Percentiles rank a stretch among this genome's conserved stretches.
Evolutionary conservation across 2,113 vertebrate species (phyloP).

Genomic region (Alosa alosa): DNA sequence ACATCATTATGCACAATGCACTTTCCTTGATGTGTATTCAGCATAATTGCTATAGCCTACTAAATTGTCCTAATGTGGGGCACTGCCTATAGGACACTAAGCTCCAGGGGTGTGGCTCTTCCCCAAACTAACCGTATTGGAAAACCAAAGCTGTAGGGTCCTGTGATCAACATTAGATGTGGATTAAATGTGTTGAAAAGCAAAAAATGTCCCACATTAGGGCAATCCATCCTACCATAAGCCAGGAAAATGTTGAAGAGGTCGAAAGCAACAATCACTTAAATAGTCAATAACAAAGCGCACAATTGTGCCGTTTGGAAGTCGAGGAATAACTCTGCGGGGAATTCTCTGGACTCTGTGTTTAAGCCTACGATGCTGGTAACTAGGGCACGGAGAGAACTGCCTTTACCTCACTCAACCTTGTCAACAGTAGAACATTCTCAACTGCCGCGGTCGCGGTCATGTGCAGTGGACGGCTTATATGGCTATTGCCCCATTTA

Average conservation of each 20-base stretch:
- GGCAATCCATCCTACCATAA: not conserved
- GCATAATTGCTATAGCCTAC: no score
- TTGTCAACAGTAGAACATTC: slow-evolving; percentile 29
- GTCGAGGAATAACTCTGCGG: not conserved
- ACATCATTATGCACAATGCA: not conserved
- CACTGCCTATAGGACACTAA: no score
- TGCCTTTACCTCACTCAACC: slow-evolving; percentile 35
- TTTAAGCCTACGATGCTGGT: not conserved
- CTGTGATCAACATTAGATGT: no score
- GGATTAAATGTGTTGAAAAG: no score
- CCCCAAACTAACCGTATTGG: no score
- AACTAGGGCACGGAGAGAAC: slow-evolving; percentile 25
- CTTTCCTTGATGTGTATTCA: no score
- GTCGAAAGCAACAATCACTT: not conserved
- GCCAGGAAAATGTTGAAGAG: not conserved
- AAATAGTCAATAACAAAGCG: not conserved
- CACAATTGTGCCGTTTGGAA: not conserved
- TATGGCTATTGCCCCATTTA: not conserved
- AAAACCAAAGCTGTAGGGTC: no score
- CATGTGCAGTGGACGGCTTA: not conserved
- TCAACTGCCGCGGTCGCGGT: not conserved
- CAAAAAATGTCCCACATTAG: no score
- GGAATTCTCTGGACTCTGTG: not conserved
- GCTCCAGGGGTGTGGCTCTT: no score
- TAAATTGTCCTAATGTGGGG: no score